Conservation (phyloP, 1,140 invertebrate genomes). For the Drosophila murphyi region DNA sequence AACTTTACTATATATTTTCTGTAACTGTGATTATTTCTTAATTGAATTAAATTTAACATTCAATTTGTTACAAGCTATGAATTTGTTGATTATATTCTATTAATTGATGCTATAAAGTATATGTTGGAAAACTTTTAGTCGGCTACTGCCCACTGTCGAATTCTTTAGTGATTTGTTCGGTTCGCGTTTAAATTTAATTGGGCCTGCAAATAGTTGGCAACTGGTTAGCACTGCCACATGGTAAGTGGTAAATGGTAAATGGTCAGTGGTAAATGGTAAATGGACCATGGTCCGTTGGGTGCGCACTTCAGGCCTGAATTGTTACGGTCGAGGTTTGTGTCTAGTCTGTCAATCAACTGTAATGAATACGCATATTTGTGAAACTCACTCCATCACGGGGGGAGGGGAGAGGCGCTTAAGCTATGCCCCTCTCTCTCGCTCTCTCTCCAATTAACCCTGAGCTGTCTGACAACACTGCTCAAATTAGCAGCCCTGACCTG, state of each 20-base stretch:
- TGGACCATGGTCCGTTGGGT: slow-evolving; percentile 73
- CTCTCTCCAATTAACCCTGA: slow-evolving; percentile 60
- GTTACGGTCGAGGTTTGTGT: slow-evolving; percentile 48
- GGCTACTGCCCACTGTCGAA: background rate
- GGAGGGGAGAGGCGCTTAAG: background rate
- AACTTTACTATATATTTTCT: too few species aligned
- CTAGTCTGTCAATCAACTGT: slow-evolving; percentile 75
- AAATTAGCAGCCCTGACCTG: slow-evolving; percentile 71
- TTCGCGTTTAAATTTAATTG: slow-evolving; percentile 48
- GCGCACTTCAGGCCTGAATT: slow-evolving; percentile 70
- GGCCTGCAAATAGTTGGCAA: slow-evolving; percentile 52
- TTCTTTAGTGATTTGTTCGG: slow-evolving; percentile 13
- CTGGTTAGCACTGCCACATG: slow-evolving; percentile 31
- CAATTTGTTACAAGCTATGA: too few species aligned
- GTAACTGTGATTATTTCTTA: too few species aligned
- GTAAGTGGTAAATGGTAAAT: slow-evolving; percentile 21
- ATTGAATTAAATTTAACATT: too few species aligned
- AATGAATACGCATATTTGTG: slow-evolving; percentile 75
- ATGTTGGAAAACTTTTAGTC: slow-evolving; percentile 3
- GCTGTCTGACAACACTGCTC: slow-evolving; percentile 48
- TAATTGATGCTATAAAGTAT: background rate
- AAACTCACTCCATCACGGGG: slow-evolving; percentile 16
- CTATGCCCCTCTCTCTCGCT: slow-evolving; percentile 4
- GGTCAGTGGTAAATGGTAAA: slow-evolving; percentile 52
- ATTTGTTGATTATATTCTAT: too few species aligned